Evolutionary conservation across 2,113 vertebrate genomes (phyloP), one percentile per base, ranked within the genome.

Genomic region (Mystacornis crossleyi): DNA sequence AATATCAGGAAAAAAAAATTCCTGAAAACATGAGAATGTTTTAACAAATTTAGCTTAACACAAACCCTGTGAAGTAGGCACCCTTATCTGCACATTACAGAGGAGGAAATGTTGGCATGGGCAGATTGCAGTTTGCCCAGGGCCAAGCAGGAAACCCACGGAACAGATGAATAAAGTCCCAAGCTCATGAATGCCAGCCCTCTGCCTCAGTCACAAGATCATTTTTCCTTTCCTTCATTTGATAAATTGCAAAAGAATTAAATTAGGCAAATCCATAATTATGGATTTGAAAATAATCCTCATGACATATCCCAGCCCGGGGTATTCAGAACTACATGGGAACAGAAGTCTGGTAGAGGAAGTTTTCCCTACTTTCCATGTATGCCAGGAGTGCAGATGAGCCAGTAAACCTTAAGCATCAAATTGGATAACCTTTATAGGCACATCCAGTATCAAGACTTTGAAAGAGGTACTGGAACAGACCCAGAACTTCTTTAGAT

Each of bases 101-200:
- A 85, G 80, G 28, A 95, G 93, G 93, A 95, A 96, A 94, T 36
- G 57, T 90, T 94, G 83, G 54, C 70, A 70, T 53, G 79, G 42
- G 34, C 51, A 75, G 66, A 65, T 86, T 92, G 64, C 1, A 14
- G 33, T 62, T 94, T 86, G 74, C 67, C 61, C 67, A 92, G 64
- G 34, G 57, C 60, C 48, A 51, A 51, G 78, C 65, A 90, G 91
- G 81, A 95, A 91, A 55, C 51, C 45, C 51, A 40, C 40, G 33
- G 91, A 93, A 69, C 62, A 83, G 69, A n/a, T 60, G 18, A 88
- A 86, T 31, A 93, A 61, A 85, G 51, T 36, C 38, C 40, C 64
- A 78, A 60, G 61, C 33, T 89, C 55, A 47, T 28, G 71, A 83
- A 70, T 64, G 45, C 86, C 83, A 89, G 53, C 51, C 29, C 47